Evolutionary conservation across 2,797 vertebrate species (phyloP).

Genomic region (Trematomus bernacchii): DNA sequence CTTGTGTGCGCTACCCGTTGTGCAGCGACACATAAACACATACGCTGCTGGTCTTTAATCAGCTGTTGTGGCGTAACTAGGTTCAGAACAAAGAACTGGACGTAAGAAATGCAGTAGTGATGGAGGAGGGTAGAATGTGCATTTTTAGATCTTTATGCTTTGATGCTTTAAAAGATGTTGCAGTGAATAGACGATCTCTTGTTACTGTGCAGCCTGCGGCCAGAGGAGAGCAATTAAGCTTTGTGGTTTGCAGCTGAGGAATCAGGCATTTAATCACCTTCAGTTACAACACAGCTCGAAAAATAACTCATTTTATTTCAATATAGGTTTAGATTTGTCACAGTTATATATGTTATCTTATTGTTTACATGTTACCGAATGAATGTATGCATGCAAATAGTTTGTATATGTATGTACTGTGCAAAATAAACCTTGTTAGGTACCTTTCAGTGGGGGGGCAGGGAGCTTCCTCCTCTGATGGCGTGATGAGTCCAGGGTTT

Average conservation of each 20-base stretch:
- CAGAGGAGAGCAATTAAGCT: no score
- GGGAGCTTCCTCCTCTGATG: constrained; percentile 97
- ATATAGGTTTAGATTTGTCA: not conserved
- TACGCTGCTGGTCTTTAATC: not conserved
- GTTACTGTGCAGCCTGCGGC: not conserved
- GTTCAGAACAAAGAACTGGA: constrained; percentile 14
- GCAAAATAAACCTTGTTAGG: not conserved
- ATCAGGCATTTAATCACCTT: not conserved
- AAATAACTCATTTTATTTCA: not conserved
- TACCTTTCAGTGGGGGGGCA: constrained; percentile 94
- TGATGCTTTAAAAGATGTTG: constrained; percentile 2
- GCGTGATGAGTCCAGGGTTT: constrained; percentile 95
- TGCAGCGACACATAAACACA: constrained; percentile 12
- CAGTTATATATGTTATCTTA: not conserved
- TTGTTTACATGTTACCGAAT: no score
- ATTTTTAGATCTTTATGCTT: constrained; percentile 2
- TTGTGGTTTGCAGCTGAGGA: no score
- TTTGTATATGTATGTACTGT: not conserved
- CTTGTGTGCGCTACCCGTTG: not conserved
- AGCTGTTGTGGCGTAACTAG: not conserved
- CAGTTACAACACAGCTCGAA: not conserved
- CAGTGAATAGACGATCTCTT: not conserved
- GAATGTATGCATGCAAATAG: no score
- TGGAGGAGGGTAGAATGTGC: not conserved
- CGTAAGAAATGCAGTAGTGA: constrained; percentile 12